phyloP scores from a whole-genome alignment of 2,888 invertebrate species.

The Galeruca laticollis region DNA sequence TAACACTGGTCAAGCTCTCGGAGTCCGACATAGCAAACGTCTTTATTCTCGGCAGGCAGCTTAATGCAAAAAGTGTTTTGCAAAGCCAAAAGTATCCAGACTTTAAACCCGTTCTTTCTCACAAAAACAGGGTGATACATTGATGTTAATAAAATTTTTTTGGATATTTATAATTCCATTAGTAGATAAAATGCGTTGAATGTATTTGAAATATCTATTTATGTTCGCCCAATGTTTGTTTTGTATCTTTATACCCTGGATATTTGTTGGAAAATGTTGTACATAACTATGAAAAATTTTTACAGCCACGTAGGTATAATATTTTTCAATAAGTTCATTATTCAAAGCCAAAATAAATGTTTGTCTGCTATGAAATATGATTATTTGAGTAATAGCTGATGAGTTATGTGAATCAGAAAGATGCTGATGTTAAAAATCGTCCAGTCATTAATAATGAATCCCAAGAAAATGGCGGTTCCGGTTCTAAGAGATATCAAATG shows the following conservation, averaged over 20 bases:
- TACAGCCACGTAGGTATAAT: no score
- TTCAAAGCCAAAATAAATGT: no score
- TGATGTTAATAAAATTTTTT: slow-evolving; percentile 13
- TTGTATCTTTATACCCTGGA: no score
- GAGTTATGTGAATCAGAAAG: background rate
- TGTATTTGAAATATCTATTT: no score
- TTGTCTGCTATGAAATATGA: background rate
- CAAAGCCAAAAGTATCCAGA: slow-evolving; percentile 60
- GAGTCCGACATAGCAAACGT: slow-evolving; percentile 62
- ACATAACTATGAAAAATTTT: no score
- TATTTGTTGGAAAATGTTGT: no score
- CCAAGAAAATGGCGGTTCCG: background rate
- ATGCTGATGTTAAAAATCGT: background rate
- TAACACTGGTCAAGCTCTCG: slow-evolving; percentile 58
- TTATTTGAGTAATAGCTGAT: background rate
- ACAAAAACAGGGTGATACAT: slow-evolving; percentile 38
- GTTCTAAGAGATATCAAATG: background rate
- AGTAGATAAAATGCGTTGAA: no score
- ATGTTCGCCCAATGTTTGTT: no score
- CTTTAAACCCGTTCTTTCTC: slow-evolving; percentile 63
- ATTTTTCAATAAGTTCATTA: no score
- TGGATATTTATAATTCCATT: no score
- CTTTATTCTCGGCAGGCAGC: slow-evolving; percentile 63
- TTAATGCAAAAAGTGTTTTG: slow-evolving; percentile 62
- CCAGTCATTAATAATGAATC: background rate